Evolutionary conservation across 2,888 invertebrate species (phyloP), one percentile per base, ranked within the genome.

Genomic region (Andrena praecox): DNA sequence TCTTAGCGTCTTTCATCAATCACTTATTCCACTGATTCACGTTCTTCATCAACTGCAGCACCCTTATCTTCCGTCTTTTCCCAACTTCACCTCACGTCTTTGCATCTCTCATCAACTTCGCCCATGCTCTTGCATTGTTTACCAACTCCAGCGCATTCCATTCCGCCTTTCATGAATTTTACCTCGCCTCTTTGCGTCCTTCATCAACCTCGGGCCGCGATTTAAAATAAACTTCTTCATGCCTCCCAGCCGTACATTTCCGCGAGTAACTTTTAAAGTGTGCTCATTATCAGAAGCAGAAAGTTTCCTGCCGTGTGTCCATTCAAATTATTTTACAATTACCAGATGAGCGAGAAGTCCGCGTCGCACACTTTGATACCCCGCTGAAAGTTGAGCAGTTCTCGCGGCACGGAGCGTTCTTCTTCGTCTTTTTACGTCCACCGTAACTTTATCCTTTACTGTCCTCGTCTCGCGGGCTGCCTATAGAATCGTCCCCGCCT

Each of bases 401-500:
- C 20, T 50, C 29, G 2, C 33, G 2, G n/a, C 7, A 20, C 1
- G 16, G 12, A 10, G 6, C 2, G 24, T 27, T n/a, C 33, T 2
- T 8, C 16, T 31, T 33, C 54, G 48, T 35, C 33, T 33, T 67
- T 71, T 6, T 31, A 29, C 64, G 27, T 50, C 33, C 42, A 8
- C 33, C 27, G 62, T 48, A 62, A 78, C 48, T 63, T 50, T 42
- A 66, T 82, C 76, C 59, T 70, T 73, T 64, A 54, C 20, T 29
- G 24, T 71, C 24, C 31, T 27, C 68, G 70, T 54, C 33, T 27
- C 16, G 12, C 64, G n/a, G 48, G n/a, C 56, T 78, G 33, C 31
- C 59, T 52, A 60, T 73, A 72, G 85, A 80, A 54, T 62, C 59
- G 67, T 76, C 77, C 71, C 78, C 63, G 62, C 75, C 84, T 89